Evolutionary conservation across 1,140 invertebrate species (phyloP).

Genomic region (Sesamia nonagrioides): DNA sequence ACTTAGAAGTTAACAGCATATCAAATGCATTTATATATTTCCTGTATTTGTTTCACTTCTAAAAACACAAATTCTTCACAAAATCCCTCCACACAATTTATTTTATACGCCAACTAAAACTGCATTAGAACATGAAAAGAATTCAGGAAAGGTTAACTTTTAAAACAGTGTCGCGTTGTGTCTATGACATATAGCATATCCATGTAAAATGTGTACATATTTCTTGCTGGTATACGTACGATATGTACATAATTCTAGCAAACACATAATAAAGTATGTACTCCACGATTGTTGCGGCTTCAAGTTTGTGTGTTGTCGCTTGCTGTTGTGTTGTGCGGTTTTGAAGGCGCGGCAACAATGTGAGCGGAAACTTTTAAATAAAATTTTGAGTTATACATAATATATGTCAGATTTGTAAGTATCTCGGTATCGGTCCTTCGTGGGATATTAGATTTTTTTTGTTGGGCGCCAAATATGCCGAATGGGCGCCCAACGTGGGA

Average conservation of each 20-base stretch:
- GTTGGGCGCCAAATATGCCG: no score
- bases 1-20: no score
- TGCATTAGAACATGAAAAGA: constrained; percentile 16
- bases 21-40: no score
- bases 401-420: no score
- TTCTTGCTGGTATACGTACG: not conserved
- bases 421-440: no score
- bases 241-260: constrained; percentile 33
- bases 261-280: constrained; percentile 47
- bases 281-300: constrained; percentile 44
- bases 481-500: no score
- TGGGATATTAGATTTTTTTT: no score
- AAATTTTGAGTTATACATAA: not conserved
- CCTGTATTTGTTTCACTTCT: not conserved
- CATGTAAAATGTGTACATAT: not conserved
- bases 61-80: not conserved
- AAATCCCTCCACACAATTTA: not conserved
- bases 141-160: constrained; percentile 31
- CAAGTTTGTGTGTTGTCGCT: constrained; percentile 41
- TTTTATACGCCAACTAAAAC: not conserved
- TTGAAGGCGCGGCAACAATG: not conserved
- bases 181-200: constrained; percentile 7
- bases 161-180: constrained; percentile 31
- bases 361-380: not conserved
- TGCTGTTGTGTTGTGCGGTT: constrained; percentile 23